Base-by-base conservation (phyloP, 2,113 vertebrate genomes). In the Nibea albiflora region DNA sequence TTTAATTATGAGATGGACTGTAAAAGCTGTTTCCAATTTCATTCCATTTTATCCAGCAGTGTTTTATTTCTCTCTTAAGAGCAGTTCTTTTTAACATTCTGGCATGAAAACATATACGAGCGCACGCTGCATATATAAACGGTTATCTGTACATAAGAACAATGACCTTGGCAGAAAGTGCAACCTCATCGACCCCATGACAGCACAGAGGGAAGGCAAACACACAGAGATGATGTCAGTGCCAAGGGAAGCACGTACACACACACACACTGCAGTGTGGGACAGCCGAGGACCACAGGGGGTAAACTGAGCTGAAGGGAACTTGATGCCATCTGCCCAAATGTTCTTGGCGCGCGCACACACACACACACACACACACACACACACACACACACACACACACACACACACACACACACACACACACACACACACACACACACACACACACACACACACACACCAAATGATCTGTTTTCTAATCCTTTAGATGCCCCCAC, bases 271-370 rank as follows among this genome's bases (percentile, higher is more conserved):
- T 44, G 11, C 54, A 64, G 26, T 63, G 50, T 9, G 35, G 35
- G 35, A 35, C 52, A 82, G 31, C 16, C 54, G 54, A 12, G 54
- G 16, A 58, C 88, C 83, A 52, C 58, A 76, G 89, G 88, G 88
- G 85, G 87, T 89, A 90, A 89, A 85, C 69, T 85, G 92, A 92
- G 87, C 90, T 81, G 71, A 83, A 26, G 64, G 84, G 79, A 90
- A 90, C 84, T 67, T 84, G 80, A 90, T 79, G 90, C 89, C 92
- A 93, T 93, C 92, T 92, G 89, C 76, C 86, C 75, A 75, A 90
- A 86, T 86, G 63, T 84, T 86, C 56, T 76, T 83, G 81, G 57
- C 85, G n/a, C n/a, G n/a, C n/a, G n/a, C n/a, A n/a, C n/a, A n/a
- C n/a, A n/a, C n/a, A n/a, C n/a, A n/a, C n/a, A n/a, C 47, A 57